Percentiles rank a stretch among this genome's conserved stretches.
Conservation (phyloP, 2,888 invertebrate genomes). For the Himalopsyche anomala region DNA sequence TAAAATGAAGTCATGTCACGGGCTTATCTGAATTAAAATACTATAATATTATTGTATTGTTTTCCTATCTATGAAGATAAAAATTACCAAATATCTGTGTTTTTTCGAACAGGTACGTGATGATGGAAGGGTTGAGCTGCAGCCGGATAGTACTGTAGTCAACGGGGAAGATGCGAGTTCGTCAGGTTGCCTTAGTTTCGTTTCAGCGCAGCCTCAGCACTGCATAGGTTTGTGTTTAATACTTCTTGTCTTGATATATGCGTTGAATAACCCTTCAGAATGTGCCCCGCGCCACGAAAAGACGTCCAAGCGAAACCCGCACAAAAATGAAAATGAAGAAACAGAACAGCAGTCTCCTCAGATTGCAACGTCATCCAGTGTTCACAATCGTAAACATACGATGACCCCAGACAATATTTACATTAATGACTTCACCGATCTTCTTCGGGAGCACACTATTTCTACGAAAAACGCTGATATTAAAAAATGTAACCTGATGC, state of each 20-base stretch:
- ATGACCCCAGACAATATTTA: background rate
- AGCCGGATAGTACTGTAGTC: slow-evolving; percentile 64
- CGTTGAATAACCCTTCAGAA: slow-evolving; percentile 43
- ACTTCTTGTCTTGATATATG: slow-evolving; percentile 71
- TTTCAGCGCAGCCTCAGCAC: slow-evolving; percentile 71
- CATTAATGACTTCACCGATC: background rate
- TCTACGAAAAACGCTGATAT: background rate
- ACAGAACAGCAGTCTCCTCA: background rate
- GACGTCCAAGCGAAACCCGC: slow-evolving; percentile 7
- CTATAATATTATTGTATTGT: too few relatives aligned
- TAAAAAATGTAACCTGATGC: background rate
- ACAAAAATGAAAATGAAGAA: background rate
- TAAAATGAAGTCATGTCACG: too few relatives aligned
- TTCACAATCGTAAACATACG: background rate
- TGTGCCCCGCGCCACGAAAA: background rate
- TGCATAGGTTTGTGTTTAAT: slow-evolving; percentile 77
- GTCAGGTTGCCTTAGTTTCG: slow-evolving; percentile 71
- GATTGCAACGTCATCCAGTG: background rate
- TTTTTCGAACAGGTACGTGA: slow-evolving; percentile 72
- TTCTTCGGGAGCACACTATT: background rate
- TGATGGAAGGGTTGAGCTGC: slow-evolving; percentile 68
- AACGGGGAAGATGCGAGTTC: slow-evolving; percentile 67
- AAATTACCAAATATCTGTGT: slow-evolving; percentile 23
- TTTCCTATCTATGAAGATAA: too few relatives aligned
- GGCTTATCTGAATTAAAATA: too few relatives aligned